These are phyloP conservation scores for Trachelipus rathkii DNA, from an alignment of 1,140 invertebrate species.

Conservation along the genomic window DNA sequence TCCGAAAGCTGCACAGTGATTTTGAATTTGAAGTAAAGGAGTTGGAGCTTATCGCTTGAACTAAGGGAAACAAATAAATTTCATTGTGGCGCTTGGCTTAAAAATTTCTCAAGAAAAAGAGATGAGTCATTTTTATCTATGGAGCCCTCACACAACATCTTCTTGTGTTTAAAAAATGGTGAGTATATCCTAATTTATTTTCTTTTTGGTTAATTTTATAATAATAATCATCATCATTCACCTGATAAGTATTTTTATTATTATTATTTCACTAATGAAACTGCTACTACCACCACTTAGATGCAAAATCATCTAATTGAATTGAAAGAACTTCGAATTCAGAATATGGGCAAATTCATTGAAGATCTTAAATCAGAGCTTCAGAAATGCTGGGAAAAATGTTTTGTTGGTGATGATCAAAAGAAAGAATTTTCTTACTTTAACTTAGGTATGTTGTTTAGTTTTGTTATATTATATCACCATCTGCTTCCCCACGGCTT, in stretches of 20 bases:
- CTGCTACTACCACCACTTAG: too few species aligned
- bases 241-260: too few species aligned
- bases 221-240: too few species aligned
- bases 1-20: background rate
- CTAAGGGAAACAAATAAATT: background rate
- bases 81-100: background rate
- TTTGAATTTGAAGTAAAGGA: background rate
- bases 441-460: too few species aligned
- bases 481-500: too few species aligned
- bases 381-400: background rate
- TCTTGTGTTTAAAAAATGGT: background rate
- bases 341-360: conserved; percentile 1
- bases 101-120: background rate
- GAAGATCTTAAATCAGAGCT: background rate
- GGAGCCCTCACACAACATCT: background rate
- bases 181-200: too few species aligned
- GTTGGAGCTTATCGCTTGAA: background rate
- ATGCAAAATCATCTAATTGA: background rate
- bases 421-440: background rate
- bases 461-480: too few species aligned
- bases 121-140: background rate
- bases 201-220: too few species aligned
- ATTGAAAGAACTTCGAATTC: background rate
- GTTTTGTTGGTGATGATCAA: background rate
- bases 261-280: too few species aligned